phyloP scores from a whole-genome alignment of 1,140 invertebrate genomes.

The Drosophila simulans region DNA sequence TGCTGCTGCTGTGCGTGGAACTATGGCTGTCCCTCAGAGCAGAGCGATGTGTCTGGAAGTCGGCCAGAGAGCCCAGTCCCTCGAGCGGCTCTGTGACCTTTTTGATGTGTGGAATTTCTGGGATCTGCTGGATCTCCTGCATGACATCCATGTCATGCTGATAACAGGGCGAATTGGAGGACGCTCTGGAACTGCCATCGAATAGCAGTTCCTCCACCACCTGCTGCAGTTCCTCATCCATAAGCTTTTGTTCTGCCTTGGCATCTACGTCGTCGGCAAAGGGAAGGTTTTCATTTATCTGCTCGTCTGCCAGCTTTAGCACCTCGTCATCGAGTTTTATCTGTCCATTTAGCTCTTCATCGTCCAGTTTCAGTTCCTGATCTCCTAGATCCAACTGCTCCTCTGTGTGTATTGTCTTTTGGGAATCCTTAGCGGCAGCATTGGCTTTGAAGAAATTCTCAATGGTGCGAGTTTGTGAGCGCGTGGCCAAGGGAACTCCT shows the following conservation, averaged over 20 bases:
- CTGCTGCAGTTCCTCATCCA: slow-evolving; percentile 40
- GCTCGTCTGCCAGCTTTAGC: slow-evolving; percentile 11
- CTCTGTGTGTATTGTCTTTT: slow-evolving; percentile 13
- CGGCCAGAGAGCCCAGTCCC: slow-evolving; percentile 20
- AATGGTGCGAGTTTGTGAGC: slow-evolving; percentile 79
- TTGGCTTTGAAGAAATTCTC: slow-evolving; percentile 80
- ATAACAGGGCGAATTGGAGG: slow-evolving; percentile 59
- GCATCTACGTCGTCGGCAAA: slow-evolving; percentile 24
- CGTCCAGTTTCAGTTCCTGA: slow-evolving; percentile 16
- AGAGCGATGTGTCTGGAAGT: slow-evolving; percentile 73
- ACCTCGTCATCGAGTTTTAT: slow-evolving; percentile 1
- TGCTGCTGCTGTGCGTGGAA: slow-evolving; percentile 72
- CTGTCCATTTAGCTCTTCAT: slow-evolving; percentile 22
- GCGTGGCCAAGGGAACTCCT: slow-evolving; percentile 78
- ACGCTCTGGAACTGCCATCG: slow-evolving; percentile 51
- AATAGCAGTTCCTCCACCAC: slow-evolving; percentile 54
- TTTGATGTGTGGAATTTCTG: slow-evolving; percentile 11
- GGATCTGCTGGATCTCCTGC: slow-evolving; percentile 30
- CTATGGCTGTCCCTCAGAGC: slow-evolving; percentile 65
- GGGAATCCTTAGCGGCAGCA: slow-evolving; percentile 51
- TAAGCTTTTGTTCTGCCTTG: slow-evolving; percentile 28
- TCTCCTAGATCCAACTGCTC: slow-evolving; percentile 17
- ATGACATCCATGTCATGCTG: slow-evolving; percentile 43
- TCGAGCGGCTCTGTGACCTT: slow-evolving; percentile 21
- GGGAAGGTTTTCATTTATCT: slow-evolving; percentile 21